Conservation (phyloP, 2,797 vertebrate species). For the Lophotriccus pileatus region DNA sequence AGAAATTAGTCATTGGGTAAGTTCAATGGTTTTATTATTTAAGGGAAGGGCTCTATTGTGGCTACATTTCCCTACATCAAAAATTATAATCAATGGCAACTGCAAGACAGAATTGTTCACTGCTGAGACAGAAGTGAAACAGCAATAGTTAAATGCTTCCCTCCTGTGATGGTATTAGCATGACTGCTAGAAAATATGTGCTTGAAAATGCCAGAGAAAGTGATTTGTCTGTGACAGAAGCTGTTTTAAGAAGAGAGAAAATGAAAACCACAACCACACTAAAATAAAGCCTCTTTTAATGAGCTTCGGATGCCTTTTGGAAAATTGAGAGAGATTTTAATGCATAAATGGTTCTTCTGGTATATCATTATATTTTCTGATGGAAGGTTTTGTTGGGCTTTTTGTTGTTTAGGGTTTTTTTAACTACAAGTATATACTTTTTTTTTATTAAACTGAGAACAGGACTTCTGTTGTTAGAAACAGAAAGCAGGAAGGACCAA, state of each 20-base stretch:
- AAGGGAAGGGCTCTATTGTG: not conserved
- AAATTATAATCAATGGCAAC: not conserved
- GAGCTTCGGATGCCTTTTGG: slow-evolving; percentile 48
- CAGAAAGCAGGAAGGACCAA: slow-evolving; percentile 44
- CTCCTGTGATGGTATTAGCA: slow-evolving; percentile 38
- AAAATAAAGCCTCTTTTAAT: slow-evolving; percentile 63
- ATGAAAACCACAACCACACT: slow-evolving; percentile 54
- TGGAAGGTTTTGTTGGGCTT: not conserved
- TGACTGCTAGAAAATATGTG: slow-evolving; percentile 45
- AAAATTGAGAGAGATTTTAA: slow-evolving; percentile 40
- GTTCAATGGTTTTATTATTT: not conserved
- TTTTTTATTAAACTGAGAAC: slow-evolving; percentile 18
- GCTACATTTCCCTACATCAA: not conserved
- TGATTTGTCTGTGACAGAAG: slow-evolving; percentile 59
- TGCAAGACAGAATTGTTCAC: not conserved
- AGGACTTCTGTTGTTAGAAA: slow-evolving; percentile 56
- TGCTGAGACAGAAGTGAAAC: slow-evolving; percentile 10
- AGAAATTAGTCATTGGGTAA: not conserved
- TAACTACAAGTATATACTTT: not conserved
- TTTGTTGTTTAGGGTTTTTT: not conserved
- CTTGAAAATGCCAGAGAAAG: slow-evolving; percentile 53
- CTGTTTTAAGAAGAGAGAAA: slow-evolving; percentile 51
- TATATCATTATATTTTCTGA: slow-evolving; percentile 46
- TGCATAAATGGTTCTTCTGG: slow-evolving; percentile 11
- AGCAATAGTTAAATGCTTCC: slow-evolving; percentile 31